Percentiles rank a stretch among this genome's conserved stretches.
These are phyloP conservation scores for Elegia similella DNA, from an alignment of 2,888 invertebrate species.

Conservation along the genomic window DNA sequence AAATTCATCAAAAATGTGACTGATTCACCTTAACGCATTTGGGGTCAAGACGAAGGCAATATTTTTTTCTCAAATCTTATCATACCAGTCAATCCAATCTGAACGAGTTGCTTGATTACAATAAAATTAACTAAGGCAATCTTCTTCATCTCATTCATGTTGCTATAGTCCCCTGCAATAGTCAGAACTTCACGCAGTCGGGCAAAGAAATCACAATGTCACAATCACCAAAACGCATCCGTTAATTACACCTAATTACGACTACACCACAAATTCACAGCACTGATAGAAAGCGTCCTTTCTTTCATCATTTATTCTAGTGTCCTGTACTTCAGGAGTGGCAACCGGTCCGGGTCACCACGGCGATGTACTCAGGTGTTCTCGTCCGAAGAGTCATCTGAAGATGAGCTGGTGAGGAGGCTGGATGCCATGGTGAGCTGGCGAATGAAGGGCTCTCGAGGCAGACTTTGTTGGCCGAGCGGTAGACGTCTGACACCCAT, in stretches of 20 bases:
- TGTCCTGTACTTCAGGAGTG: slow-evolving; percentile 72
- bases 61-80: not conserved
- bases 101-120: not conserved
- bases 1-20: slow-evolving; percentile 8
- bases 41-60: not conserved
- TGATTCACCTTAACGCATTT: not conserved
- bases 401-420: slow-evolving; percentile 84
- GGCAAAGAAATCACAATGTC: not conserved
- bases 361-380: slow-evolving; percentile 77
- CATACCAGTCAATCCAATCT: not conserved
- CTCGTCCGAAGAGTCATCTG: slow-evolving; percentile 75
- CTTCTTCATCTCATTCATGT: not conserved
- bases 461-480: slow-evolving; percentile 80
- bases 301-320: slow-evolving; percentile 50
- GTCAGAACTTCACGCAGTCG: not conserved
- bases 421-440: slow-evolving; percentile 84
- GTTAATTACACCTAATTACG: slow-evolving; percentile 22
- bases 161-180: not conserved
- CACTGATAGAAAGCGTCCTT: slow-evolving; percentile 42
- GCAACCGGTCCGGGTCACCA: slow-evolving; percentile 76
- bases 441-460: slow-evolving; percentile 81
- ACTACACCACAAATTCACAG: slow-evolving; percentile 56
- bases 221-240: not conserved
- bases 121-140: not conserved
- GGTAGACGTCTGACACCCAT: slow-evolving; percentile 76